These are phyloP conservation scores for Varanus komodoensis DNA, from an alignment of 2,113 vertebrate genomes.

Conservation along the genomic window DNA sequence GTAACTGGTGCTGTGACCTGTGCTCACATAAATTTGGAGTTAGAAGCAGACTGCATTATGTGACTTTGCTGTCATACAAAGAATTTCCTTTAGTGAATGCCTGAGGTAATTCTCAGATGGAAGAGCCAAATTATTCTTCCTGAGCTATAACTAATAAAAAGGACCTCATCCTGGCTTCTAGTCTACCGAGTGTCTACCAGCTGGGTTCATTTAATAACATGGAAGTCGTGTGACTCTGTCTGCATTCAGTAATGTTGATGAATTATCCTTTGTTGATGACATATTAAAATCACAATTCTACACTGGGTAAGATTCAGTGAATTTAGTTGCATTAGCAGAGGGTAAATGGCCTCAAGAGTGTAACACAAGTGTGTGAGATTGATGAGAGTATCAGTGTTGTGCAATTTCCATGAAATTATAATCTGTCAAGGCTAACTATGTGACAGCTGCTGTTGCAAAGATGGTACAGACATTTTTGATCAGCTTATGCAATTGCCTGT, in stretches of 20 bases:
- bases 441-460: background rate
- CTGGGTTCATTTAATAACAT: constrained; percentile 53
- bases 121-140: constrained; percentile 55
- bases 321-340: constrained; percentile 11
- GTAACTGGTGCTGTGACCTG: constrained; percentile 58
- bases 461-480: background rate
- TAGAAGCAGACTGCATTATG: constrained; percentile 47
- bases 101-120: constrained; percentile 58
- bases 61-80: constrained; percentile 54
- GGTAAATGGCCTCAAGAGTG: constrained; percentile 27
- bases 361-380: constrained; percentile 25
- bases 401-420: constrained; percentile 34
- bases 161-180: constrained; percentile 60
- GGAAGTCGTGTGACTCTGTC: constrained; percentile 50
- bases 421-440: constrained; percentile 22
- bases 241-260: constrained; percentile 48
- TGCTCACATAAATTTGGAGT: constrained; percentile 68
- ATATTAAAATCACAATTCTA: constrained; percentile 5
- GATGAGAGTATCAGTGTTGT: background rate
- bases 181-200: constrained; percentile 55
- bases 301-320: constrained; percentile 9
- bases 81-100: constrained; percentile 55
- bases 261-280: constrained; percentile 31
- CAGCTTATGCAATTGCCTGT: background rate
- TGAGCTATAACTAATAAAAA: constrained; percentile 65